Evolutionary conservation across 2,113 vertebrate genomes (phyloP).

Genomic region (Origma solitaria): DNA sequence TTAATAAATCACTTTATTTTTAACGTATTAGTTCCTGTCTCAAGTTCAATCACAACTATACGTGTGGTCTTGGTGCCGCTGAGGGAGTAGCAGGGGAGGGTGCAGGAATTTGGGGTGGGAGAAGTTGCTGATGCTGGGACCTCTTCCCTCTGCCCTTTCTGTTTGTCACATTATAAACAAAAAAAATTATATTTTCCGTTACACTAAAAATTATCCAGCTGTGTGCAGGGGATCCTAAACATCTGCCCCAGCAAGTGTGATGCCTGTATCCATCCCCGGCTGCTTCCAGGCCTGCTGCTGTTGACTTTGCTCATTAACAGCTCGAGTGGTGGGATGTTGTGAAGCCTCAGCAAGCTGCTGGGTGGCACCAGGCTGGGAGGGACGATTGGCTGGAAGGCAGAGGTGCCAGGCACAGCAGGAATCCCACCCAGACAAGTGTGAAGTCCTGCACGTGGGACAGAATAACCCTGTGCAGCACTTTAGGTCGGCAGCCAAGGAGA

Average conservation of each 20-base stretch:
- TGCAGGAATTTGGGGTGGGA: background rate
- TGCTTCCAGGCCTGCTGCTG: background rate
- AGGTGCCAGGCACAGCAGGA: background rate
- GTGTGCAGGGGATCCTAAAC: background rate
- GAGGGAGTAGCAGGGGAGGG: background rate
- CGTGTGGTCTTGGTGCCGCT: background rate
- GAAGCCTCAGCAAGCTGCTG: background rate
- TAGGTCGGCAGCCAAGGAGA: background rate
- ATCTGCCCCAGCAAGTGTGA: background rate
- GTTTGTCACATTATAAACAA: background rate
- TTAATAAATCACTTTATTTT: constrained; percentile 28
- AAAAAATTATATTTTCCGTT: background rate
- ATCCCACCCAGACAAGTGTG: background rate
- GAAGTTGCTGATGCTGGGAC: background rate
- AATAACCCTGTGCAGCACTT: background rate
- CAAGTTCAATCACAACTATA: background rate
- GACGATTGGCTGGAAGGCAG: background rate
- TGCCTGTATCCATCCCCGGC: background rate
- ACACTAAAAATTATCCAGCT: background rate
- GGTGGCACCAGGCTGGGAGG: background rate
- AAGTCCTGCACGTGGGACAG: background rate
- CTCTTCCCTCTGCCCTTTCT: background rate
- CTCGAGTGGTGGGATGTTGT: background rate
- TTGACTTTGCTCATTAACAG: background rate
- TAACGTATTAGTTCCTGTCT: constrained; percentile 7